phyloP scores from a whole-genome alignment of 2,888 invertebrate genomes.

The Drosophila cognata region DNA sequence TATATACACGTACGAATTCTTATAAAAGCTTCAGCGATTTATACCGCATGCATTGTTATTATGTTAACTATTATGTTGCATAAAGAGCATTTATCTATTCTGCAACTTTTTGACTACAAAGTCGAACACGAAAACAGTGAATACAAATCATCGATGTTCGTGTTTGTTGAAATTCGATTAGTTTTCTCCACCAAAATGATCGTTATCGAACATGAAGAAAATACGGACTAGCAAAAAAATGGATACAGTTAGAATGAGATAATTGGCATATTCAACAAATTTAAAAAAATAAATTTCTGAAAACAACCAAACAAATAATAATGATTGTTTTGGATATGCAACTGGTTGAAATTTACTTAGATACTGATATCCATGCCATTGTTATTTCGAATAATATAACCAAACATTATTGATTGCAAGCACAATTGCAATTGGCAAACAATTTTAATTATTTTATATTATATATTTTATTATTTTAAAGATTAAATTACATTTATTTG shows the following conservation, averaged over 20 bases:
- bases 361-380: background rate
- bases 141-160: slow-evolving; percentile 36
- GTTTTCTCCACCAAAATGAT: background rate
- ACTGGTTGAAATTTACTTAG: background rate
- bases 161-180: slow-evolving; percentile 15
- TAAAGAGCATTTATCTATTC: slow-evolving; percentile 45
- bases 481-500: background rate
- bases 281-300: background rate
- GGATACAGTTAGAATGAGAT: background rate
- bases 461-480: background rate
- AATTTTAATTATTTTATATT: background rate
- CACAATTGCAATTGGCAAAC: background rate
- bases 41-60: slow-evolving; percentile 24
- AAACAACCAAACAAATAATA: background rate
- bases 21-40: slow-evolving; percentile 15
- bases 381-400: background rate
- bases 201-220: slow-evolving; percentile 5
- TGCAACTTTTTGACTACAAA: slow-evolving; percentile 62
- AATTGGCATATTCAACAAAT: background rate
- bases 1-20: slow-evolving; percentile 17
- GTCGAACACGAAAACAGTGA: slow-evolving; percentile 54
- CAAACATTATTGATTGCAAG: background rate
- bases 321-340: background rate
- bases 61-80: slow-evolving; percentile 36
- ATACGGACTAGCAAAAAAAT: background rate